Base-by-base conservation (phyloP, 2,888 invertebrate genomes). In the Drosophila longiperda region DNA sequence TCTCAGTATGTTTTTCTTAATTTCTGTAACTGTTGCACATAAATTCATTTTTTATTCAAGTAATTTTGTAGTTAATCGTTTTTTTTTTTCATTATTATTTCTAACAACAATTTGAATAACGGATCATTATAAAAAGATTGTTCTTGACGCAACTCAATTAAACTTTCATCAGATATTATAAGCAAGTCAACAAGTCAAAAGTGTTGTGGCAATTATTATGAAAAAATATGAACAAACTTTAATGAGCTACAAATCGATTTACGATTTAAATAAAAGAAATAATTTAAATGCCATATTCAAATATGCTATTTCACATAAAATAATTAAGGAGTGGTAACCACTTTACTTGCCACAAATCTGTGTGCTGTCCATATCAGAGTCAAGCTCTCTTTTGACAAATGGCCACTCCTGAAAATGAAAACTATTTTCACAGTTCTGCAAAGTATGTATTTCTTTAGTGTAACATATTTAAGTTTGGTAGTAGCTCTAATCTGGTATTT, bases 381-480 rank as follows among this genome's bases (percentile, higher is more conserved):
- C 29, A 57, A 40, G 15, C 40, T 40, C 40, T 29, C 6, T 57
- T 20, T 11, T 40, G 40, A 5, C 40, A 32, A 20, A 49, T 11
- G 48, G 36, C 58, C 33, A 40, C 62, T 29, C 55, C 52, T 26
- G 68, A 59, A 68, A 59, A 45, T 23, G 38, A 54, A 60, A 69
- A 34, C 36, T 48, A 70, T 60, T 48, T n/a, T 48, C 32, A 3
- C 9, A 23, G n/a, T 20, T 23, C 40, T 23, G 29, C 45, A 53
- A 26, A 42, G 50, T 57, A 61, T 42, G 50, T 53, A 61, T 42
- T 12, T n/a, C n/a, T 40, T 54, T 58, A 33, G 50, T 61, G 60
- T 61, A 36, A 60, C 66, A 60, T 50, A 62, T 78, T 75, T 62
- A 36, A 53, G 60, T 66, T 78, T 61, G 61, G 62, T 77, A 66